Evolutionary conservation across 2,797 vertebrate genomes (phyloP).

Genomic region (Coracias cyanogaster): DNA sequence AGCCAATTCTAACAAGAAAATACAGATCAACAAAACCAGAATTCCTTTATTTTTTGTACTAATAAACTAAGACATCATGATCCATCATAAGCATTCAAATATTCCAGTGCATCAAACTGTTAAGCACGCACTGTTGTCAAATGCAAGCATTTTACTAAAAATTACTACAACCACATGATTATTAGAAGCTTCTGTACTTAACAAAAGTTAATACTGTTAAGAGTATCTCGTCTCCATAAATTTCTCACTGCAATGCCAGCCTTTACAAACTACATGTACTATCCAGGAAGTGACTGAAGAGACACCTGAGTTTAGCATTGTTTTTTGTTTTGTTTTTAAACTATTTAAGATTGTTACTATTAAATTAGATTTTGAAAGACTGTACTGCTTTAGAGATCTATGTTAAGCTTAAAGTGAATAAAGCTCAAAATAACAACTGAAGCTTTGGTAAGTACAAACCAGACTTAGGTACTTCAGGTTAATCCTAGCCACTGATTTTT

Average conservation of each 20-base stretch:
- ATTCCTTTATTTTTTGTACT: constrained; percentile 4
- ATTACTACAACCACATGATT: background rate
- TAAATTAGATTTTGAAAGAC: background rate
- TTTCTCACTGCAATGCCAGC: background rate
- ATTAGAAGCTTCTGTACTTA: background rate
- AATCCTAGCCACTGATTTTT: background rate
- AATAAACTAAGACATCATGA: background rate
- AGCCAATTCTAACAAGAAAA: constrained; percentile 42
- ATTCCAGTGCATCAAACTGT: background rate
- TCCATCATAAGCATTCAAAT: background rate
- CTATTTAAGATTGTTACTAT: background rate
- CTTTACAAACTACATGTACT: background rate
- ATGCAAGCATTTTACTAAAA: background rate
- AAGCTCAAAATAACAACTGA: background rate
- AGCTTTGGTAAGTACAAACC: background rate
- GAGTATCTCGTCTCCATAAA: background rate
- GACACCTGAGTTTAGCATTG: background rate
- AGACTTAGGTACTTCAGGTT: background rate
- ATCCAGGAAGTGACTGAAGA: background rate
- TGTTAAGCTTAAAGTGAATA: background rate
- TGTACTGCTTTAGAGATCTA: background rate
- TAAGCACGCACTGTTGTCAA: background rate
- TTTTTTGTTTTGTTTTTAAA: background rate
- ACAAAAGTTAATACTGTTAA: background rate
- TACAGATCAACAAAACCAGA: background rate